Evolutionary conservation across 2,888 invertebrate species (phyloP), one percentile per base, ranked within the genome.

Genomic region (Caenorhabditis imperialis): DNA sequence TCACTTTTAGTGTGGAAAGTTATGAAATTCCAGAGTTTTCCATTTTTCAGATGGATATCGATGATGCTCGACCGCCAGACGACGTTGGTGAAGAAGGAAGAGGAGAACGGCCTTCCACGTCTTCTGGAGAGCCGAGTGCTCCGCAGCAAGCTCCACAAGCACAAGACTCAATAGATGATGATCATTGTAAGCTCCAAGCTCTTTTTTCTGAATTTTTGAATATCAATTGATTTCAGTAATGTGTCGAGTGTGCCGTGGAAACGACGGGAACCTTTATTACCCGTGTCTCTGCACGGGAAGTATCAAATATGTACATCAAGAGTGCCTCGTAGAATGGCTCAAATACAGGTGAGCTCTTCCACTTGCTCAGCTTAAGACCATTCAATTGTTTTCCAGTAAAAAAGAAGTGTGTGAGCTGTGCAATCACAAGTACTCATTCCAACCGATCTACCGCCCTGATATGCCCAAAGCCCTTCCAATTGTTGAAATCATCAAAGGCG

Each of bases 251-350:
- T 98, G 98, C 90, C 92, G 98, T 79, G 96, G 95, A 81, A 98
- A 98, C 89, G 98, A 98, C 87, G 92, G 96, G 81, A 96, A 96
- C 1, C 91, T 99, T 10, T 98, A 95, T 89, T 96, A 99, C 90
- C 99, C 99, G 0, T 99, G 98, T 89, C 95, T 98, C 61, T 99
- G 99, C 89, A 97, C 97, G 25, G 99, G 99, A 58, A 96, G 96
- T 84, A 99, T 99, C 85, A 98, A 98, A 90, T 99, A 94, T 92
- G 97, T 98, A 73, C 98, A 98, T 90, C 97, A 98, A 45, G 86
- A 87, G 35, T 87, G 98, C 90, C 91, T 99, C 77, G 93, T 96
- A 86, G 97, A 99, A 90, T 99, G 99, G 99, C 94, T 99, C 92
- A 93, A 96, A 79, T 98, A 99, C 89, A 78, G 77, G 79, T 79